phyloP scores from a whole-genome alignment of 2,113 vertebrate genomes.

The Petroica traversi region DNA sequence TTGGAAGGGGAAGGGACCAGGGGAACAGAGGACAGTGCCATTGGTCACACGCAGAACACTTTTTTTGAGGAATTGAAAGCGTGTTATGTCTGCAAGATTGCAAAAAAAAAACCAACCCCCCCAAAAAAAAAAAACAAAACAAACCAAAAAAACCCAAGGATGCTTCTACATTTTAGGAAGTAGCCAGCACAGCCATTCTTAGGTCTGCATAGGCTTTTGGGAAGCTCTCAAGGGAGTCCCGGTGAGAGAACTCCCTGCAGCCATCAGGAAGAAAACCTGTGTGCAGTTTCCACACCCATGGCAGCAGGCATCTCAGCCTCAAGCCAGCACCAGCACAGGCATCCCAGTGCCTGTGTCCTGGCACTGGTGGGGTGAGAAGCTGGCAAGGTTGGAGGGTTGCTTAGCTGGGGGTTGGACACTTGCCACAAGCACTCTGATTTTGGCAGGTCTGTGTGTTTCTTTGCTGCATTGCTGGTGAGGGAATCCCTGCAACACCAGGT shows the following conservation, averaged over 20 bases:
- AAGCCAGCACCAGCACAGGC: rapidly evolving
- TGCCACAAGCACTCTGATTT: background rate
- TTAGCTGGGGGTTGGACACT: background rate
- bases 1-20: slow-evolving; percentile 21
- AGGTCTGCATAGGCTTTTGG: background rate
- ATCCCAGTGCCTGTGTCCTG: background rate
- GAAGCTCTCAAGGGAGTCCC: background rate
- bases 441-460: background rate
- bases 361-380: background rate
- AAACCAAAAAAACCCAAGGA: background rate
- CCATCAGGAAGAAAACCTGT: rapidly evolving
- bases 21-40: background rate
- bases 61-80: slow-evolving; percentile 64
- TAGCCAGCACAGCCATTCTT: background rate
- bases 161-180: slow-evolving; percentile 36
- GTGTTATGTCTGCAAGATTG: slow-evolving; percentile 30
- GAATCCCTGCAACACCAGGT: background rate
- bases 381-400: background rate
- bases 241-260: background rate
- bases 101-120: background rate
- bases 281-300: rapidly evolving
- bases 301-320: background rate
- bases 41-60: slow-evolving; percentile 7
- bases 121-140: too few relatives aligned
- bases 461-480: background rate